Base-by-base conservation (phyloP, 1,140 invertebrate species). In the Atta cephalotes region DNA sequence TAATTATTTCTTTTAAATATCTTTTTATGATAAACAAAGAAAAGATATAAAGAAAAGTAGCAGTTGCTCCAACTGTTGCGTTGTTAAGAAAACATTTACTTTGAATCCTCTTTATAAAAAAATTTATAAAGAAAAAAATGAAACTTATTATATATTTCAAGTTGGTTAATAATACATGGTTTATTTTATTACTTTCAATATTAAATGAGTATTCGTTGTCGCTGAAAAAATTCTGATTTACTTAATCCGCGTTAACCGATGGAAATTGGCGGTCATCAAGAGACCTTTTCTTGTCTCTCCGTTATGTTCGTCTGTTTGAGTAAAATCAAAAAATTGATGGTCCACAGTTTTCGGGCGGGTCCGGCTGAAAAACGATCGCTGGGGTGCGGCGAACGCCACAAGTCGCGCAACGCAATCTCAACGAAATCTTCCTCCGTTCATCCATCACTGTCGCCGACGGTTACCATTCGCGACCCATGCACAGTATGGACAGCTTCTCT, bases 371-470 rank as follows among this genome's bases (percentile, higher is more conserved):
- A 82, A 82, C 79, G 35, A 21, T 58, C 21, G 66, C 7, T 66
- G 53, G 25, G 14, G 71, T 12, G 31, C 9, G 31, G 45, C 49
- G n/a, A 65, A 21, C 25, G 16, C 12, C 60, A 21, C 49, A n/a
- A 81, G 31, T 81, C 65, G 49, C 63, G 63, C 25, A 45, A 25
- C 21, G 62, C 62, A 79, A 85, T 85, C 82, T 85, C 82, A 68
- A 85, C 82, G 35, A 60, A 56, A 85, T 79, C 74, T 85, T 14
- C 60, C 77, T 66, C 62, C 74, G 31, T 79, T 79, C 82, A 85
- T 85, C 51, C 60, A 85, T 85, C 82, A 85, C 71, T 85, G 82
- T 85, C 82, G 18, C 60, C 31, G 21, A 10, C 25, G 62, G 31
- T 85, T 85, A 85, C 21, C 74, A 39, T 85, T 7, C 39, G 39